phyloP scores from a whole-genome alignment of 2,113 vertebrate species.

The Cariama cristata region DNA sequence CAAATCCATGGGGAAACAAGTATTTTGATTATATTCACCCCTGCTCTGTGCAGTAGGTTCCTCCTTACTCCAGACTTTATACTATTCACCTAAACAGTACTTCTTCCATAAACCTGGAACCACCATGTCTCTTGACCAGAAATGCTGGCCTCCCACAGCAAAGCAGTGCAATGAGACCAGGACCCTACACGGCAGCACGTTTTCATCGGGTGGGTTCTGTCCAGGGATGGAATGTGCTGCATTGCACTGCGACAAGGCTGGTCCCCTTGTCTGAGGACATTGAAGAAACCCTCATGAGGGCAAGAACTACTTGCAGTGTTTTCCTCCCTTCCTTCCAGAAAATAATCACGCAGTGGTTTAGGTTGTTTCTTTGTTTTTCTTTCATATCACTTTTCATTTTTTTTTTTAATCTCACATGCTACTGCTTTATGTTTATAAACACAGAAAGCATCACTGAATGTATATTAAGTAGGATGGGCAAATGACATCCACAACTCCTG shows the following conservation, averaged over 20 bases:
- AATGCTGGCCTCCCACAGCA: background rate
- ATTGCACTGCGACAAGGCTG: rapidly evolving
- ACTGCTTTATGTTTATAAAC: background rate
- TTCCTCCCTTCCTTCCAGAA: background rate
- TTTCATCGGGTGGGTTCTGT: background rate
- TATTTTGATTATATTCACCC: background rate
- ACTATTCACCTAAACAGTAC: background rate
- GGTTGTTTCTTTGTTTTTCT: background rate
- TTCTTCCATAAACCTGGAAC: background rate
- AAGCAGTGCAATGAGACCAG: background rate
- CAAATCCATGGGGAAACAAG: background rate
- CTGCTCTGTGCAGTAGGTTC: background rate
- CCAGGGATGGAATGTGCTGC: rapidly evolving
- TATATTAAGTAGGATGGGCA: background rate
- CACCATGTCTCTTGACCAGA: background rate
- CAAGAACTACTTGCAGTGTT: background rate
- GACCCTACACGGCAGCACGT: background rate
- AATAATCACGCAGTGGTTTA: background rate
- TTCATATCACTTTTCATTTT: background rate
- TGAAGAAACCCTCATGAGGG: background rate
- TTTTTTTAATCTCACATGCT: background rate
- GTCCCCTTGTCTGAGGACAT: background rate
- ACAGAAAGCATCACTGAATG: background rate
- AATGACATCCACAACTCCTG: background rate
- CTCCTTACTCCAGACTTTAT: background rate